phyloP scores from a whole-genome alignment of 2,888 invertebrate species.

The Rambutsinella grinnellia region DNA sequence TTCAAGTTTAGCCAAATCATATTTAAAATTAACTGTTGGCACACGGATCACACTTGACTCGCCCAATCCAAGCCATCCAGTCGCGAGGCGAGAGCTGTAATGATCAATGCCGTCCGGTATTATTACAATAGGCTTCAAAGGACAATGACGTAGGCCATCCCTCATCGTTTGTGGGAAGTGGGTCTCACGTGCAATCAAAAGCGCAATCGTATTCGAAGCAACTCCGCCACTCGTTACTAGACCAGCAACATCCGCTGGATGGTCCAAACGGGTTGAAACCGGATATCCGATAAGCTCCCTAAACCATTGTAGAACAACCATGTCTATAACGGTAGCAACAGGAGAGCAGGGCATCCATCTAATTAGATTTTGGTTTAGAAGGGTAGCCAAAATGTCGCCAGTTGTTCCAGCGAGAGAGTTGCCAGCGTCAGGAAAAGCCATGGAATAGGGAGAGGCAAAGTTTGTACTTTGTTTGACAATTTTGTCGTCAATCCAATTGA shows the following conservation, averaged over 20 bases:
- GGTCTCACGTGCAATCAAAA: not conserved
- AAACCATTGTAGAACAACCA: slow-evolving; percentile 3
- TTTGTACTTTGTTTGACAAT: too few relatives aligned
- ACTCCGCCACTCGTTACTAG: slow-evolving; percentile 3
- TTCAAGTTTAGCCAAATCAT: not conserved
- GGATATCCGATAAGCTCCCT: slow-evolving; percentile 8
- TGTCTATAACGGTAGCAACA: not conserved
- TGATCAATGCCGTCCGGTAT: not conserved
- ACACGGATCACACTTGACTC: not conserved
- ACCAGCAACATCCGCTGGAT: slow-evolving; percentile 6
- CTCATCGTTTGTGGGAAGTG: slow-evolving; percentile 1
- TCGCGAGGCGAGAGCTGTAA: not conserved
- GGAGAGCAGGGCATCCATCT: slow-evolving; percentile 3
- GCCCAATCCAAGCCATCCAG: slow-evolving; percentile 1
- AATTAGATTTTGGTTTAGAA: slow-evolving; percentile 6
- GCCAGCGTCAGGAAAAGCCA: not conserved
- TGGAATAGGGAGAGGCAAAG: too few relatives aligned
- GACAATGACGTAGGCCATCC: not conserved
- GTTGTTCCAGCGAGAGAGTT: not conserved
- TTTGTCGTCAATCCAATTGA: too few relatives aligned
- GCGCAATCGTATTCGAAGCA: slow-evolving; percentile 5
- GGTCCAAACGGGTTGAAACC: too few relatives aligned
- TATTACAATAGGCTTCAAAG: not conserved
- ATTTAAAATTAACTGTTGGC: not conserved
- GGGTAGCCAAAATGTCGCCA: not conserved